Evolutionary conservation across 2,888 invertebrate species (phyloP).

Genomic region (Hirtodrosophila alboralis): DNA sequence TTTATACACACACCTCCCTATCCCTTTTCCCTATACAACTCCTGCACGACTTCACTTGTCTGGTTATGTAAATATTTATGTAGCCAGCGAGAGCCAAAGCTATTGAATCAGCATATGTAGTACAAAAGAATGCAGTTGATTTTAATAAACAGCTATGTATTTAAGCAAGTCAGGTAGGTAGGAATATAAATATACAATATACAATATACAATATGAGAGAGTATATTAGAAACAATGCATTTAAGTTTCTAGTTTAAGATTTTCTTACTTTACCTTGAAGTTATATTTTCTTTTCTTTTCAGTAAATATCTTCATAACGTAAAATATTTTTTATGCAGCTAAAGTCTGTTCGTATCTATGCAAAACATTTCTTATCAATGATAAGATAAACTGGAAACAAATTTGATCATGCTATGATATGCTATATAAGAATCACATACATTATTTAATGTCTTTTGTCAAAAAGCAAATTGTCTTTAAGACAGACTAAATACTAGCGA

Average conservation of each 20-base stretch:
- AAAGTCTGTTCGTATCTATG: conserved; percentile 25
- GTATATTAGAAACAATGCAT: conserved; percentile 11
- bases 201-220: no score
- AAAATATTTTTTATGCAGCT: no score
- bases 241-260: background rate
- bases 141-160: conserved; percentile 13
- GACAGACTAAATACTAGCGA: no score
- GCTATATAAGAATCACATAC: no score
- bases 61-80: conserved; percentile 69
- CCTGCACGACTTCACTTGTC: conserved; percentile 28
- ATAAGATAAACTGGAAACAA: conserved; percentile 12
- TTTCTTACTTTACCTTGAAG: background rate
- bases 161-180: conserved; percentile 17
- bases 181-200: conserved; percentile 7
- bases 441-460: no score
- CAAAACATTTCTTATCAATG: conserved; percentile 44
- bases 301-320: background rate
- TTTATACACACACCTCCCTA: conserved; percentile 6
- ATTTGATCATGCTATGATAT: background rate
- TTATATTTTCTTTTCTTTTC: background rate
- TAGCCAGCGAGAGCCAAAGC: conserved; percentile 33
- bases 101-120: conserved; percentile 67
- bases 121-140: conserved; percentile 56
- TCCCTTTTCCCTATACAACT: background rate
- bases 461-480: no score